phyloP scores from a whole-genome alignment of 2,888 invertebrate genomes.

The Apamea anceps region DNA sequence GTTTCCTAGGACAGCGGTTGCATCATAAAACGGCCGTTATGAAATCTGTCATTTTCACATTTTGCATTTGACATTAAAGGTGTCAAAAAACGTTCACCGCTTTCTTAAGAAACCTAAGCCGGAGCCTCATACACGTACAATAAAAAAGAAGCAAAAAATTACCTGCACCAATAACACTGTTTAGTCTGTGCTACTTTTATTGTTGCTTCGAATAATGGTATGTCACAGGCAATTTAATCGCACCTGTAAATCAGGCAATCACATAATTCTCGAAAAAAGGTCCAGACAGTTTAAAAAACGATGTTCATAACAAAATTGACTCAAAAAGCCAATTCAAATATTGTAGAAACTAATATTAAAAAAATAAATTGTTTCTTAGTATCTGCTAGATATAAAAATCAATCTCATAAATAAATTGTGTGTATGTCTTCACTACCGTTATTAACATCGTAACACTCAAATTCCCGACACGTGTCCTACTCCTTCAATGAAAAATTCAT shows the following conservation, averaged over 20 bases:
- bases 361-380: background rate
- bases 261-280: background rate
- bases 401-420: background rate
- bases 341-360: background rate
- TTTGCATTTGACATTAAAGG: too few relatives aligned
- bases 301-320: background rate
- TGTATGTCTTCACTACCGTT: background rate
- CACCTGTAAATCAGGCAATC: background rate
- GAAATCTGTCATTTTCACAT: too few relatives aligned
- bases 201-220: background rate
- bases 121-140: background rate
- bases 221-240: background rate
- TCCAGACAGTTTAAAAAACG: background rate
- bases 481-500: slow-evolving; percentile 50
- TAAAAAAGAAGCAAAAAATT: background rate
- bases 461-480: slow-evolving; percentile 17
- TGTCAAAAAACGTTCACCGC: background rate
- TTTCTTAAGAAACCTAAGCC: background rate
- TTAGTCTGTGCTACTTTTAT: background rate
- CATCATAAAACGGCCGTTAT: too few relatives aligned
- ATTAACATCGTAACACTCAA: background rate
- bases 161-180: background rate
- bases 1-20: background rate
- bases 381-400: background rate
- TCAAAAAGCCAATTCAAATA: background rate